Evolutionary conservation across 1,140 invertebrate species (phyloP), one percentile per base, ranked within the genome.

Genomic region (Drosophila punjabiensis): DNA sequence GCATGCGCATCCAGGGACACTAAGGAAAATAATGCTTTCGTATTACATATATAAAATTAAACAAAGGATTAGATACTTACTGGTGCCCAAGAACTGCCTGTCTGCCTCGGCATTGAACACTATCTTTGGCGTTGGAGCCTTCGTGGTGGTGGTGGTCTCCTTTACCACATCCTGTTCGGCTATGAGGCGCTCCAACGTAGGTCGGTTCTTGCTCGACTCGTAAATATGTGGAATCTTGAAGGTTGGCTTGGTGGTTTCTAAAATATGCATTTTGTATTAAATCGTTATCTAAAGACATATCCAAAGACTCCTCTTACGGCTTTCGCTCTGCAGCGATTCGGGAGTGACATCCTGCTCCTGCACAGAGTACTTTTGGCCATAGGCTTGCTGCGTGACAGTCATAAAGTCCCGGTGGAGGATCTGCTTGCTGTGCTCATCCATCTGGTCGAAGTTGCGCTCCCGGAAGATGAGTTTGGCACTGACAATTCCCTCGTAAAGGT

Each of bases 401-500:
- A 73, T 52, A 10, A 91, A 73, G 41, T 92, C 91, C 35, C 73
- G 47, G 3, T 66, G 60, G 5, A 87, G 79, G 8, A 91, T 87
- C 47, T 81, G 64, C 16, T 69, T 89, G 52, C 83, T 82, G n/a
- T 53, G 58, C 7, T 89, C 74, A 30, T 84, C 80, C 82, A 91
- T 80, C 64, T 77, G 70, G 6, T 50, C 73, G 8, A 83, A 79
- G 56, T 91, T 76, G 13, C 91, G 80, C 18, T 90, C 75, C 39
- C 78, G 80, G 55, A 92, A 92, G 52, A 78, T 66, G 41, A 92
- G 55, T 82, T 92, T 92, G 76, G 80, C 88, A 90, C 91, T 92
- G 24, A 92, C 81, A 41, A 92, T 81, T 66, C 91, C 88, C 75
- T 91, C 79, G 20, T 87, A 70, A 60, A 92, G 75, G 65, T 92